Conservation (phyloP, 2,113 vertebrate species). For the Petrocephalus zakoni region DNA sequence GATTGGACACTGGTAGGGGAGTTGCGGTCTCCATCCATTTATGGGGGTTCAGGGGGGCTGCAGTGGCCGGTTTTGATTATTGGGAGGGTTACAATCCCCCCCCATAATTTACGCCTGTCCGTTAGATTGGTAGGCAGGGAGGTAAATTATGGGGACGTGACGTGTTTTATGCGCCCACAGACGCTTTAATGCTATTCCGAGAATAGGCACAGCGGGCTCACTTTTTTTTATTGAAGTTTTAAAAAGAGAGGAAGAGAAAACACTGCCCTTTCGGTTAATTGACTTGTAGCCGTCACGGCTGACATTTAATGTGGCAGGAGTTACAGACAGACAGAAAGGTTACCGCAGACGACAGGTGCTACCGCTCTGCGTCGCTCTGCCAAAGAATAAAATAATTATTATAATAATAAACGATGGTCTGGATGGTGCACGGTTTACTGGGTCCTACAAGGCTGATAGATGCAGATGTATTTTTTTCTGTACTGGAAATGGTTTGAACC, state of each 20-base stretch:
- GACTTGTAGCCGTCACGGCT: slow-evolving; percentile 58
- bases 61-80: neutral
- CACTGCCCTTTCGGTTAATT: slow-evolving; percentile 65
- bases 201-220: slow-evolving; percentile 59
- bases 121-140: neutral
- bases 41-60: neutral
- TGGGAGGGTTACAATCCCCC: too few relatives aligned
- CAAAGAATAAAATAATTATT: neutral
- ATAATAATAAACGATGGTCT: neutral
- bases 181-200: slow-evolving; percentile 65
- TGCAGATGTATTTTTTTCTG: neutral
- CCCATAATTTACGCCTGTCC: neutral
- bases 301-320: slow-evolving; percentile 61
- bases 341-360: slow-evolving; percentile 46
- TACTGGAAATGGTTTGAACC: neutral
- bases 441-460: neutral
- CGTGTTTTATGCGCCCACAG: slow-evolving; percentile 57
- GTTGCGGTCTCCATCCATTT: neutral
- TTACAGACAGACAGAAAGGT: slow-evolving; percentile 53
- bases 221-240: slow-evolving; percentile 63
- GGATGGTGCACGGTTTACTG: neutral
- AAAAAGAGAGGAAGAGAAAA: slow-evolving; percentile 37
- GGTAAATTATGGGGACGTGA: slow-evolving; percentile 34
- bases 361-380: neutral
- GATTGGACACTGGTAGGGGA: too few relatives aligned